phyloP scores from a whole-genome alignment of 2,113 vertebrate species.

The Corapipo altera region DNA sequence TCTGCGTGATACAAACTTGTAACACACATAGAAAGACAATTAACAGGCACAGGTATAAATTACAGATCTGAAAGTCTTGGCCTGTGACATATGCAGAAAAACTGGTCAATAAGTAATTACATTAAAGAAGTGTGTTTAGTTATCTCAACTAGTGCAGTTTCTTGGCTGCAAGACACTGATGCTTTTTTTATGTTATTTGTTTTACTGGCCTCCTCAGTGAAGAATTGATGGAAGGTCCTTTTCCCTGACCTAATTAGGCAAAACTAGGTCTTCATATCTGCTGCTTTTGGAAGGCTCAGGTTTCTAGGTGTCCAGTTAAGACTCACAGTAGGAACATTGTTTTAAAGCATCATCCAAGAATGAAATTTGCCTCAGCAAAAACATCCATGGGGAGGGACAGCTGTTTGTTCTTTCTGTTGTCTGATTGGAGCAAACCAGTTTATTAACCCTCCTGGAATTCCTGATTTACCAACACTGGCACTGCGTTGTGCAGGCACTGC shows the following conservation, averaged over 20 bases:
- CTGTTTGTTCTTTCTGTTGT: not conserved
- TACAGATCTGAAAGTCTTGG: not conserved
- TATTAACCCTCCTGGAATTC: constrained; percentile 17
- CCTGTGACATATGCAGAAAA: not conserved
- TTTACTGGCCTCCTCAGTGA: not conserved
- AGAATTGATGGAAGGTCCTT: not conserved
- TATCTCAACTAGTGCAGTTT: not conserved
- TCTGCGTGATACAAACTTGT: rapidly evolving
- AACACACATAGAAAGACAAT: not conserved
- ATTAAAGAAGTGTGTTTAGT: not conserved
- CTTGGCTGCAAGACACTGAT: not conserved
- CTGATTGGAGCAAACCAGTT: constrained; percentile 4
- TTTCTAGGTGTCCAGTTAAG: not conserved
- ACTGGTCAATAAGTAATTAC: not conserved
- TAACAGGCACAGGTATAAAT: not conserved
- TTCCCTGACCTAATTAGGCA: not conserved
- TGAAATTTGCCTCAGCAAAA: constrained; percentile 11
- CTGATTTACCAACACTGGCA: not conserved
- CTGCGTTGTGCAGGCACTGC: not conserved
- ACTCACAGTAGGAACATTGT: not conserved
- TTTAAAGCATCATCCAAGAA: not conserved
- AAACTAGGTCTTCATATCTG: not conserved
- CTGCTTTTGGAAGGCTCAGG: not conserved
- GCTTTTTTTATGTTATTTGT: not conserved
- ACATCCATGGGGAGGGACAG: not conserved